Percentiles rank a stretch among this genome's conserved stretches.
Conservation (phyloP, 2,797 vertebrate genomes). For the Acestrorhynchus altus region DNA sequence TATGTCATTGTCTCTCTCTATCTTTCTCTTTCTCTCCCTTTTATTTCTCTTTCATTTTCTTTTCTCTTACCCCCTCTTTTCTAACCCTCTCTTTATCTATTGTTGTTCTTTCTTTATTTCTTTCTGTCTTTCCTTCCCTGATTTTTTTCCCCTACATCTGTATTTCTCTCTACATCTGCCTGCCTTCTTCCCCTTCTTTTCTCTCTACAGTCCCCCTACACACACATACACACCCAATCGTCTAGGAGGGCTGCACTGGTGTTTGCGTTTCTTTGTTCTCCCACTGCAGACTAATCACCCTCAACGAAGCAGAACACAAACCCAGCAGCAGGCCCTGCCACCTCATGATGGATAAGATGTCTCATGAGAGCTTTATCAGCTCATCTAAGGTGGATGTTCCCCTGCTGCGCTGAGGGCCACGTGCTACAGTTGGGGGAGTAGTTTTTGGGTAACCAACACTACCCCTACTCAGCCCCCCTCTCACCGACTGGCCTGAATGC, state of each 20-base stretch:
- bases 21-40: slow-evolving; percentile 62
- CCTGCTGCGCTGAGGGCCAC: slow-evolving; percentile 34
- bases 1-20: slow-evolving; percentile 60
- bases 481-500: slow-evolving; percentile 26
- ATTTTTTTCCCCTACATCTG: slow-evolving; percentile 60
- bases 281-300: slow-evolving; percentile 46
- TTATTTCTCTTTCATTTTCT: slow-evolving; percentile 59
- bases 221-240: not conserved
- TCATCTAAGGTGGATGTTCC: slow-evolving; percentile 54
- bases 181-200: slow-evolving; percentile 57
- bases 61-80: slow-evolving; percentile 39
- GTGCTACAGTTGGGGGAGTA: not conserved
- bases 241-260: slow-evolving; percentile 11
- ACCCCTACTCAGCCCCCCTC: not conserved
- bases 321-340: slow-evolving; percentile 48
- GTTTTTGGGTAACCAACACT: slow-evolving; percentile 3
- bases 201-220: too few species aligned
- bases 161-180: slow-evolving; percentile 46
- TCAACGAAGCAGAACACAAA: slow-evolving; percentile 49
- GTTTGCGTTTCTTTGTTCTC: slow-evolving; percentile 47
- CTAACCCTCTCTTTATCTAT: slow-evolving; percentile 15
- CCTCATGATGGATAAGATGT: slow-evolving; percentile 48
- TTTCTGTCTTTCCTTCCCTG: slow-evolving; percentile 65
- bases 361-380: slow-evolving; percentile 46
- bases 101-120: slow-evolving; percentile 28